Evolutionary conservation across 1,140 invertebrate genomes (phyloP).

Genomic region (Lineus longissimus): DNA sequence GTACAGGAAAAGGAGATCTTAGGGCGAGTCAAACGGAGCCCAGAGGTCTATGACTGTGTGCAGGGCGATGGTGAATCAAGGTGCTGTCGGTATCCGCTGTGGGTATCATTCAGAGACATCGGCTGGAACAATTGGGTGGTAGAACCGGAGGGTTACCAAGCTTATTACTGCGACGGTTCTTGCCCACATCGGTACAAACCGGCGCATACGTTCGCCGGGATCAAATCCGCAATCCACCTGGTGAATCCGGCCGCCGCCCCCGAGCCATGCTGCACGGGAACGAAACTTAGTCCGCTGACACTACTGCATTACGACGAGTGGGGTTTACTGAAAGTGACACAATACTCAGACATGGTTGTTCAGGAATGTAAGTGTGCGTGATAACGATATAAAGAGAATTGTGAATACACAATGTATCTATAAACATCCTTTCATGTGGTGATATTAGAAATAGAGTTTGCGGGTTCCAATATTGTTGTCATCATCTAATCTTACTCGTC

Average conservation of each 20-base stretch:
- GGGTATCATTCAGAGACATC: slow-evolving; percentile 38
- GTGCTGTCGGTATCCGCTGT: slow-evolving; percentile 38
- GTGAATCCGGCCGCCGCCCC: slow-evolving; percentile 28
- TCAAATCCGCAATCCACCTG: slow-evolving; percentile 35
- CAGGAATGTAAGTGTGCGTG: slow-evolving; percentile 22
- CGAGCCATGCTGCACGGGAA: slow-evolving; percentile 22
- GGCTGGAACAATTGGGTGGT: slow-evolving; percentile 43
- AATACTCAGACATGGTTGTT: slow-evolving; percentile 24
- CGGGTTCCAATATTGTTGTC: too few species aligned
- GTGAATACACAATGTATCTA: too few species aligned
- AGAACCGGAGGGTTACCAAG: slow-evolving; percentile 34
- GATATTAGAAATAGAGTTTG: too few species aligned
- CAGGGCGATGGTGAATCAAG: slow-evolving; percentile 30
- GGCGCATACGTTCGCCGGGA: slow-evolving; percentile 39
- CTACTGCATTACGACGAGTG: slow-evolving; percentile 22
- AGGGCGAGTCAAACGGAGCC: background rate
- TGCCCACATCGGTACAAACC: slow-evolving; percentile 40
- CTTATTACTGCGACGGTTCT: slow-evolving; percentile 39
- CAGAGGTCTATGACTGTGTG: slow-evolving; percentile 14
- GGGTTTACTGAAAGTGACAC: slow-evolving; percentile 11
- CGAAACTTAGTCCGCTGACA: slow-evolving; percentile 22
- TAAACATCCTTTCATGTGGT: too few species aligned
- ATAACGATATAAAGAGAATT: slow-evolving; percentile 8
- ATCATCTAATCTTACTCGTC: too few species aligned
- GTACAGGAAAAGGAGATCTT: background rate